A percentile compares a stretch with the other conserved stretches of the same genome.
Evolutionary conservation across 2,113 vertebrate species (phyloP).

Genomic region (Pycnonotus jocosus): DNA sequence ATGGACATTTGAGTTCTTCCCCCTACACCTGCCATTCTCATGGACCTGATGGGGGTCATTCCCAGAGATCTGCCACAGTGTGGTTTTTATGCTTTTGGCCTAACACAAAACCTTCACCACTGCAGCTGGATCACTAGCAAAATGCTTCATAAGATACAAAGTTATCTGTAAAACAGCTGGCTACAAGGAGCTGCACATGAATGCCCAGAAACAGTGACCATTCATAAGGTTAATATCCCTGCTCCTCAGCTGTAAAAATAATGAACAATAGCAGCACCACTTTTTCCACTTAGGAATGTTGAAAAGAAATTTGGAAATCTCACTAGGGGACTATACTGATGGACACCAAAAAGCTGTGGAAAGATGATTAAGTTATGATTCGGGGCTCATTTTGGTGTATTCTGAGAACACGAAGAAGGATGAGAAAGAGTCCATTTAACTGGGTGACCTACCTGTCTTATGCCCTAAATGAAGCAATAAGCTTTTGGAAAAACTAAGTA

Average conservation of each 20-base stretch:
- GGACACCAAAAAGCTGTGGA: neutral
- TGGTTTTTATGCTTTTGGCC: neutral
- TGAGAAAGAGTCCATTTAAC: neutral
- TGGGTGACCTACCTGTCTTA: neutral
- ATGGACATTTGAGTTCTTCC: neutral
- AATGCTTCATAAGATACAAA: neutral
- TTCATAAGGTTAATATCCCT: neutral
- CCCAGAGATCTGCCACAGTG: neutral
- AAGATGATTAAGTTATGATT: neutral
- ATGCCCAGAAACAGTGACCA: accelerated
- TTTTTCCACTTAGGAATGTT: neutral
- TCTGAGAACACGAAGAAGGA: neutral
- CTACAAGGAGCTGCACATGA: neutral
- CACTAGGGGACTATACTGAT: neutral
- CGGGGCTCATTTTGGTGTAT: neutral
- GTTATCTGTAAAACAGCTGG: neutral
- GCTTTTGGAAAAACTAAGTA: neutral
- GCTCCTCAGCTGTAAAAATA: neutral
- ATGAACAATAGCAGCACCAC: neutral
- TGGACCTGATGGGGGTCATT: neutral
- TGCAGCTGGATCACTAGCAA: neutral
- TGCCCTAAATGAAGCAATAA: neutral
- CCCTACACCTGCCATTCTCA: neutral
- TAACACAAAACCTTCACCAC: neutral
- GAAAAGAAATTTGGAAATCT: neutral